A percentile compares a stretch with the other conserved stretches of the same genome.
Conservation (phyloP, 2,888 invertebrate genomes). For the Falcaria lacertinaria region DNA sequence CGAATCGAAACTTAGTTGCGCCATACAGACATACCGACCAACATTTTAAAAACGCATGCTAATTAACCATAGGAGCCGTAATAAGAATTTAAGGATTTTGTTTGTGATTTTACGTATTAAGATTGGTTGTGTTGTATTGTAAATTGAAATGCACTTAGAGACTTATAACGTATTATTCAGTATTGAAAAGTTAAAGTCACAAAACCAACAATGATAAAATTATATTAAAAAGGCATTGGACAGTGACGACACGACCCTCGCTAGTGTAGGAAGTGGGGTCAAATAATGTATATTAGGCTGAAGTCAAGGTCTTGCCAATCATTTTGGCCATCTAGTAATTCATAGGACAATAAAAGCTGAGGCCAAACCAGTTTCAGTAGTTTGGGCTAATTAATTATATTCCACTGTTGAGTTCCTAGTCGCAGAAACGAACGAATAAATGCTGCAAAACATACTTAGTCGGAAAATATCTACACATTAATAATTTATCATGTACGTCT, state of each 20-base stretch:
- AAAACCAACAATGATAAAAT: slow-evolving; percentile 40
- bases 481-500: no score
- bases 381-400: slow-evolving; percentile 45
- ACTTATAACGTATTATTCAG: no score
- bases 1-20: no score
- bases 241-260: slow-evolving; percentile 53
- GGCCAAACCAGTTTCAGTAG: slow-evolving; percentile 49
- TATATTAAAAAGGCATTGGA: slow-evolving; percentile 52
- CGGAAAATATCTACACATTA: no score
- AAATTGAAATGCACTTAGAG: no score
- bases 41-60: no score
- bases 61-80: no score
- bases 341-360: slow-evolving; percentile 67
- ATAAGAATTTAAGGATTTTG: no score
- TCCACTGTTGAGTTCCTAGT: not conserved
- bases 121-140: no score
- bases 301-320: slow-evolving; percentile 74
- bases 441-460: not conserved
- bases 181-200: slow-evolving; percentile 3
- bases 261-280: slow-evolving; percentile 70
- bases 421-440: not conserved
- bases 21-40: no score
- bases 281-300: slow-evolving; percentile 69
- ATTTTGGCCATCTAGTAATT: slow-evolving; percentile 68
- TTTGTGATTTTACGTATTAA: no score